A percentile compares a stretch with the other conserved stretches of the same genome.
phyloP scores from a whole-genome alignment of 92 coral and sea anemone genomes.

The Parazoanthus darwini region DNA sequence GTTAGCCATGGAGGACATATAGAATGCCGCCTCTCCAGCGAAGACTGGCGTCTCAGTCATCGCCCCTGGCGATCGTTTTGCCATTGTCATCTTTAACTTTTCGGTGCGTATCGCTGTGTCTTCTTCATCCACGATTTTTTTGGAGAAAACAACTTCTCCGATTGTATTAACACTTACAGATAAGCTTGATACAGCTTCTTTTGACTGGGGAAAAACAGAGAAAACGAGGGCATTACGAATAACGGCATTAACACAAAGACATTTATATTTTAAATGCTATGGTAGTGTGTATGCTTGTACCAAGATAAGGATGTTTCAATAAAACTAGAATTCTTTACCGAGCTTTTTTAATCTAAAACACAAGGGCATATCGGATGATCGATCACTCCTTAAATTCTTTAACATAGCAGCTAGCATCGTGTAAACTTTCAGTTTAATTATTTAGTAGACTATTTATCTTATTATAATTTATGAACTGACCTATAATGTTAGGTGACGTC shows the following conservation, averaged over 20 bases:
- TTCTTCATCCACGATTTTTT: constrained; percentile 33
- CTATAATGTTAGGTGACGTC: too few species aligned
- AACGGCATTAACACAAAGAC: neutral
- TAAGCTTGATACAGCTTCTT: constrained; percentile 9
- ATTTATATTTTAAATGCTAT: neutral
- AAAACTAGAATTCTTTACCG: too few species aligned
- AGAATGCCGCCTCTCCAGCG: neutral
- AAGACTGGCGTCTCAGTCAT: constrained; percentile 25
- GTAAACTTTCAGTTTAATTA: too few species aligned
- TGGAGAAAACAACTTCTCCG: constrained; percentile 29
- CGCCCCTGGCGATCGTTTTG: constrained; percentile 20
- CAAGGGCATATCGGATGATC: too few species aligned
- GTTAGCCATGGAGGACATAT: constrained; percentile 12
- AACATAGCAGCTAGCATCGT: too few species aligned
- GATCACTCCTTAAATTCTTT: too few species aligned
- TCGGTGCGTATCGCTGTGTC: constrained; percentile 18
- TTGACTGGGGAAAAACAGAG: neutral
- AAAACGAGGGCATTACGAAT: neutral
- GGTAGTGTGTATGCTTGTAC: too few species aligned
- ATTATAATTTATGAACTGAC: too few species aligned
- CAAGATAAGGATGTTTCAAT: too few species aligned
- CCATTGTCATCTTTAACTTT: constrained; percentile 22
- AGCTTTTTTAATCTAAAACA: too few species aligned
- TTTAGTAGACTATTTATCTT: too few species aligned
- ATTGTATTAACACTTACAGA: neutral